Percentiles rank a stretch among this genome's conserved stretches.
Evolutionary conservation across 2,113 vertebrate species (phyloP).

Genomic region (Rhinolophus ferrumequinum): DNA sequence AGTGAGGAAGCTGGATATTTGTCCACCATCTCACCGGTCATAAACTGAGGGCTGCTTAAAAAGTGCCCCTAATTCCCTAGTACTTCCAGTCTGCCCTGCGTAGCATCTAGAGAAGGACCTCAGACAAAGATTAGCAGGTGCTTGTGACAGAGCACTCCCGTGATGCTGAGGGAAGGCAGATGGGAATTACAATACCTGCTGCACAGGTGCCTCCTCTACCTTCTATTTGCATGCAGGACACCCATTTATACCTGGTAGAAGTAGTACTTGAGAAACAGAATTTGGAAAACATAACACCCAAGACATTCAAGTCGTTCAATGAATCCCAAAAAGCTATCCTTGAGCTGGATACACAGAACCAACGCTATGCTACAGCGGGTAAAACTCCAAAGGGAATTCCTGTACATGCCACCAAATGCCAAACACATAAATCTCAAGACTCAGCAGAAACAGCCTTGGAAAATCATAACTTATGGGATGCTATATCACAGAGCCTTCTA

Average conservation of each 20-base stretch:
- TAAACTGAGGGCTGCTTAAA: background rate
- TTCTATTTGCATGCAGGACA: background rate
- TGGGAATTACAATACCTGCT: too few species aligned
- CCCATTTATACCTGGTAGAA: background rate
- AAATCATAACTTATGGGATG: background rate
- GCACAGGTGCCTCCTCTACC: background rate
- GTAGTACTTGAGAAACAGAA: background rate
- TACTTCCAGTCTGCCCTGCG: background rate
- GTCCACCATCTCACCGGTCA: background rate
- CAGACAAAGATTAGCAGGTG: background rate
- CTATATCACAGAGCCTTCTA: background rate
- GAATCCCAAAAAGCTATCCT: constrained; percentile 49
- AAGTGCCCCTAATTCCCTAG: background rate
- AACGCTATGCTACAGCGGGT: constrained; percentile 10
- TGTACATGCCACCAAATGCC: constrained; percentile 52
- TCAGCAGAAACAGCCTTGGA: constrained; percentile 53
- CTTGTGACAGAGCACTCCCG: rapidly evolving
- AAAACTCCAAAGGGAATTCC: constrained; percentile 51
- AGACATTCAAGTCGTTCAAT: background rate
- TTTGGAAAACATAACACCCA: background rate
- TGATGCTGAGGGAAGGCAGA: too few species aligned
- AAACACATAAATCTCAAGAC: constrained; percentile 56
- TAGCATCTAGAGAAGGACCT: background rate
- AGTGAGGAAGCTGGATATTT: background rate
- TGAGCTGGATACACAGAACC: background rate